These are phyloP conservation scores for Ceratina calcarata DNA, from an alignment of 1,140 invertebrate genomes.

Conservation along the genomic window DNA sequence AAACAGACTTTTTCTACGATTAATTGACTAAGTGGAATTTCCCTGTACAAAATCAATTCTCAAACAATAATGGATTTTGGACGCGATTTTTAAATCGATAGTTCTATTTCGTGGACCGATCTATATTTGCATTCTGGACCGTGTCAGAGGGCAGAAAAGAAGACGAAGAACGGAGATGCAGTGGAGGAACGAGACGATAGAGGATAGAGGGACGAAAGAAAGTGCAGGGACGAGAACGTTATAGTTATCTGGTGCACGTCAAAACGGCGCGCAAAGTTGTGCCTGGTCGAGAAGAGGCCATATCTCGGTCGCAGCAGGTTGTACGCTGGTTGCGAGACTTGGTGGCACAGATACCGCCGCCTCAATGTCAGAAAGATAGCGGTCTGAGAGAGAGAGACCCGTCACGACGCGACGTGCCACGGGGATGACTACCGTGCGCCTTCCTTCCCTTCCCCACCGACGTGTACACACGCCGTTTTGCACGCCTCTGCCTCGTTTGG, in stretches of 20 bases:
- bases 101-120: no score
- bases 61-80: no score
- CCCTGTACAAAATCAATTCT: no score
- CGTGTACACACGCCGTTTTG: slow-evolving; percentile 12
- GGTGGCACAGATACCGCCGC: slow-evolving; percentile 73
- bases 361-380: slow-evolving; percentile 76
- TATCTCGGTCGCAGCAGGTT: slow-evolving; percentile 74
- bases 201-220: slow-evolving; percentile 49
- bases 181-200: slow-evolving; percentile 2
- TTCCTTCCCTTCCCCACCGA: neutral
- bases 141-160: slow-evolving; percentile 33
- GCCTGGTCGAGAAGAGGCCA: slow-evolving; percentile 58
- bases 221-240: slow-evolving; percentile 58
- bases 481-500: slow-evolving; percentile 11
- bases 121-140: slow-evolving; percentile 26
- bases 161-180: neutral
- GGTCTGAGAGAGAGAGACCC: slow-evolving; percentile 49
- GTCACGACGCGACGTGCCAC: slow-evolving; percentile 52
- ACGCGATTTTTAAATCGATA: no score
- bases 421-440: slow-evolving; percentile 43
- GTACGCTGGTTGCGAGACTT: slow-evolving; percentile 62
- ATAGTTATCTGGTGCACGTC: slow-evolving; percentile 73
- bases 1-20: no score
- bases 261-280: slow-evolving; percentile 77
- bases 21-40: no score